phyloP scores from a whole-genome alignment of 2,113 vertebrate species.

The Dasyprocta punctata region DNA sequence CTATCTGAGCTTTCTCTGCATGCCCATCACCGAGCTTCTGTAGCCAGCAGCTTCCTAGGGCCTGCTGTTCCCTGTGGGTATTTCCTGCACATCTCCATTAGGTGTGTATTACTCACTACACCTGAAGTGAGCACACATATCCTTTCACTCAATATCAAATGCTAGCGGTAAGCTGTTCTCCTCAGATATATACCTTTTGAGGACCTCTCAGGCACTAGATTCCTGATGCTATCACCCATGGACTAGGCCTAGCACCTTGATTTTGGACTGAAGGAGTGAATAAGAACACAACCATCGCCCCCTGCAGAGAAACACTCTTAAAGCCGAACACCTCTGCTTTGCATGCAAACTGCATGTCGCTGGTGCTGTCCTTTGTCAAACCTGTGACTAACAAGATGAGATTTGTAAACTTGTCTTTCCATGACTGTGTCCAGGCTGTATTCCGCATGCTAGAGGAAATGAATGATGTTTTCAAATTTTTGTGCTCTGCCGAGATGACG shows the following conservation, averaged over 20 bases:
- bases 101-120: background rate
- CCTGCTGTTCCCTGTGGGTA: background rate
- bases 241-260: background rate
- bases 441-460: background rate
- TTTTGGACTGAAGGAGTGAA: background rate
- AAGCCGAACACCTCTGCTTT: conserved; percentile 9
- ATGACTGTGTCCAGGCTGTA: background rate
- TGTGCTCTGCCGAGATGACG: conserved; percentile 55
- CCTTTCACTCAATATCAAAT: background rate
- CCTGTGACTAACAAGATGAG: background rate
- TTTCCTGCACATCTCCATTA: background rate
- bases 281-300: background rate
- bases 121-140: background rate
- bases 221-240: background rate
- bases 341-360: conserved; percentile 32
- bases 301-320: background rate
- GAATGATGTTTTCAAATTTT: background rate
- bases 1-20: background rate
- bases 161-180: background rate
- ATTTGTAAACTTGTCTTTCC: background rate
- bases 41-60: background rate
- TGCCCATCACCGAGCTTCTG: background rate
- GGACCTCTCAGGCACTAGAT: background rate
- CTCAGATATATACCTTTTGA: background rate
- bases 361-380: conserved; percentile 11